Evolutionary conservation across 2,888 invertebrate species (phyloP), one percentile per base, ranked within the genome.

Genomic region (Pristionchus arcanus): DNA sequence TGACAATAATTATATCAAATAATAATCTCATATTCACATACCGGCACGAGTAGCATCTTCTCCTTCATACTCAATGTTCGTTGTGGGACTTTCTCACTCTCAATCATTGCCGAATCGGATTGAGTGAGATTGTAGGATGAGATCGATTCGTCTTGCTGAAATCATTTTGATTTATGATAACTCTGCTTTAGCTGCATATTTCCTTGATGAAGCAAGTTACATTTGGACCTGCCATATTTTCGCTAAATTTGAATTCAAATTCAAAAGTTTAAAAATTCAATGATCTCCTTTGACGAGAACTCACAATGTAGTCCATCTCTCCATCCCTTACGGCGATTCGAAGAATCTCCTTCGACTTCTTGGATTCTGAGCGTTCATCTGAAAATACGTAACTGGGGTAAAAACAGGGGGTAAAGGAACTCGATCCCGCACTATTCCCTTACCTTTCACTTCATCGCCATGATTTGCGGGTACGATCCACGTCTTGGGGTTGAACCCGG

Each of bases 391-490:
- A n/a, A n/a, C n/a, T n/a, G n/a, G n/a, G n/a, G n/a, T n/a, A n/a
- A n/a, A n/a, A n/a, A n/a, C n/a, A n/a, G n/a, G n/a, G n/a, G n/a
- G n/a, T n/a, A n/a, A n/a, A n/a, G n/a, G n/a, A n/a, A n/a, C n/a
- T n/a, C n/a, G n/a, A n/a, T n/a, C n/a, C n/a, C n/a, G n/a, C n/a
- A 34, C 34, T 9, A 71, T 15, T 4, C 21, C 2, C 28, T 25
- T 66, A 71, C 71, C 71, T 71, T 34, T 71, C 11, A 28, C 16
- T 19, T 31, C 16, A 19, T 84, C 71, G 11, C 9, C 71, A 25
- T 87, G 49, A 21, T 87, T 49, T 11, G 42, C 71, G 1, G 87
- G 87, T 9, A 94, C 93, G 28, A 94, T 91, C 94, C 94, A 94
- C 0, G 94, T 92, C 31, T 90, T 90, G 11, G 93, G 94, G 66